phyloP scores from a whole-genome alignment of 2,113 vertebrate species.

The Raja brachyura region DNA sequence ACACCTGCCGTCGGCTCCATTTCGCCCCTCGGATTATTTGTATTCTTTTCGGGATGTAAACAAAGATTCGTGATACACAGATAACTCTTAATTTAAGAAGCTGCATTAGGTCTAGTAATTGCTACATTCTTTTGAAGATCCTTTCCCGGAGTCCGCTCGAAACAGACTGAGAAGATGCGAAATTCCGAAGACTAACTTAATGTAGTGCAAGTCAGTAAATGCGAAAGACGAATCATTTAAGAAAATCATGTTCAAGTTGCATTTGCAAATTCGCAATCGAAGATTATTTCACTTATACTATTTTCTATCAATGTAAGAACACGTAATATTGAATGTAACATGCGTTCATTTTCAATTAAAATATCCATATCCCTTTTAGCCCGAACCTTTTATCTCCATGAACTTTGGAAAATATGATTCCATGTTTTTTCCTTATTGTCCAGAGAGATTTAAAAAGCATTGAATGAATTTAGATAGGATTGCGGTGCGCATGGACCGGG shows the following conservation, averaged over 20 bases:
- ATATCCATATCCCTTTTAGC: background rate
- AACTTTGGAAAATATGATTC: background rate
- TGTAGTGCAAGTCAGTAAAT: background rate
- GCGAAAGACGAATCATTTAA: background rate
- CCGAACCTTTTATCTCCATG: background rate
- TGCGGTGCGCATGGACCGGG: no score
- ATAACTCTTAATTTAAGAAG: background rate
- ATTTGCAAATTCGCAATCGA: background rate
- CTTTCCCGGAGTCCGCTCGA: background rate
- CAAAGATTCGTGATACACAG: background rate
- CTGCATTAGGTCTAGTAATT: background rate
- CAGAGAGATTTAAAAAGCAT: background rate
- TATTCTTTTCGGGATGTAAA: slow-evolving; percentile 23
- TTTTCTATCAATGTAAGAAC: background rate
- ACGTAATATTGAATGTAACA: background rate
- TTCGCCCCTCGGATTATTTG: background rate
- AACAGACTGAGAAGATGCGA: background rate
- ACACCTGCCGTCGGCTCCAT: slow-evolving; percentile 27
- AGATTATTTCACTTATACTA: background rate
- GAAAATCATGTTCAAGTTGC: background rate
- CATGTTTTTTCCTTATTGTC: background rate
- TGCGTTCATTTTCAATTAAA: background rate
- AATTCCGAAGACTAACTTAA: background rate
- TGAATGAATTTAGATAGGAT: background rate
- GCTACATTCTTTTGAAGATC: background rate